Conservation (phyloP, 1,140 invertebrate species). For the Drosophila micromelanica region DNA sequence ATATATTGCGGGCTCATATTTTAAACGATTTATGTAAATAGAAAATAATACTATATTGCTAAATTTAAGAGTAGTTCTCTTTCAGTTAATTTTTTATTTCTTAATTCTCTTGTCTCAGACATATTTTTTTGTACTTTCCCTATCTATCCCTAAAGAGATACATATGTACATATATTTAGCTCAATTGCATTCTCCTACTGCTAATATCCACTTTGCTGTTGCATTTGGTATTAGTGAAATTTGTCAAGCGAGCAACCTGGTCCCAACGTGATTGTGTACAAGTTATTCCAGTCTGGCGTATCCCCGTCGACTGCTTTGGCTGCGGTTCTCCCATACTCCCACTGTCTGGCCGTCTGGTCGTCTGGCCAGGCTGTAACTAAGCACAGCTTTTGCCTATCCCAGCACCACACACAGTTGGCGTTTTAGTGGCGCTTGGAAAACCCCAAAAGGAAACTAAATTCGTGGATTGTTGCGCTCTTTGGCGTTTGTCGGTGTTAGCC, state of each 20-base stretch:
- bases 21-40: no score
- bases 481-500: conserved; percentile 64
- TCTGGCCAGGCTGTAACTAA: conserved; percentile 40
- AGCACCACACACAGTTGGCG: conserved; percentile 41
- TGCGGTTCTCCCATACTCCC: conserved; percentile 29
- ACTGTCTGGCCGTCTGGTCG: conserved; percentile 17
- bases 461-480: conserved; percentile 77
- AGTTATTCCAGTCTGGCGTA: conserved; percentile 38
- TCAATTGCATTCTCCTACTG: not conserved
- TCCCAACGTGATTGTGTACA: conserved; percentile 37
- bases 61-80: no score
- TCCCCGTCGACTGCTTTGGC: conserved; percentile 24
- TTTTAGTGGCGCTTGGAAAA: conserved; percentile 46
- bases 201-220: conserved; percentile 11
- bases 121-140: not conserved
- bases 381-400: conserved; percentile 45
- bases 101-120: no score
- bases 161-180: no score
- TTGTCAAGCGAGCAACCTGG: conserved; percentile 31
- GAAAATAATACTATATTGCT: no score
- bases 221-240: conserved; percentile 39
- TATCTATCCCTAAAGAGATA: no score
- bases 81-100: no score
- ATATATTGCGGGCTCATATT: no score
- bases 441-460: conserved; percentile 78